These are phyloP conservation scores for Melanogrammus aeglefinus DNA, from an alignment of 2,797 vertebrate genomes.

Conservation along the genomic window DNA sequence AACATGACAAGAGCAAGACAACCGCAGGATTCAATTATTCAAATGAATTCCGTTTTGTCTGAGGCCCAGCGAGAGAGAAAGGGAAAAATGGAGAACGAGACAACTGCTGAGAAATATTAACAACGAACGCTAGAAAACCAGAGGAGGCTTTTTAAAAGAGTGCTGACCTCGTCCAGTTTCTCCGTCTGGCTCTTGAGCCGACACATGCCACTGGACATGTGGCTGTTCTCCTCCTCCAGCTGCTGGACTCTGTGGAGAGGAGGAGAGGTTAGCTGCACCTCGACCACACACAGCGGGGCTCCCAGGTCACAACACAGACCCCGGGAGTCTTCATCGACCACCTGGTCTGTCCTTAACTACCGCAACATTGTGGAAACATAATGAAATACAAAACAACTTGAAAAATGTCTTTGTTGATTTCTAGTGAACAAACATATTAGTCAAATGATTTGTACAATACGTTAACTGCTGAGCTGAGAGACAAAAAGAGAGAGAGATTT, in stretches of 20 bases:
- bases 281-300: background rate
- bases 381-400: background rate
- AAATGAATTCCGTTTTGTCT: background rate
- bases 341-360: no score
- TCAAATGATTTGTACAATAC: background rate
- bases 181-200: constrained; percentile 89
- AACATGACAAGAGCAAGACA: background rate
- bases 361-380: background rate
- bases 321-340: no score
- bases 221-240: constrained; percentile 87
- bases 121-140: background rate
- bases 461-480: no score
- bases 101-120: background rate
- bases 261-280: background rate
- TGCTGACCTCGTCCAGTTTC: constrained; percentile 87
- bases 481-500: no score
- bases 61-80: background rate
- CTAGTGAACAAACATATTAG: background rate
- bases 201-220: constrained; percentile 76
- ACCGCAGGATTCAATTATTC: no score
- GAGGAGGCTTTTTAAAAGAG: constrained; percentile 5
- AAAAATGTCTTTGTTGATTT: no score
- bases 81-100: background rate
- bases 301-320: background rate
- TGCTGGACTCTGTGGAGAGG: constrained; percentile 78